Conservation (phyloP, 2,888 invertebrate species). For the Agriotes lineatus region DNA sequence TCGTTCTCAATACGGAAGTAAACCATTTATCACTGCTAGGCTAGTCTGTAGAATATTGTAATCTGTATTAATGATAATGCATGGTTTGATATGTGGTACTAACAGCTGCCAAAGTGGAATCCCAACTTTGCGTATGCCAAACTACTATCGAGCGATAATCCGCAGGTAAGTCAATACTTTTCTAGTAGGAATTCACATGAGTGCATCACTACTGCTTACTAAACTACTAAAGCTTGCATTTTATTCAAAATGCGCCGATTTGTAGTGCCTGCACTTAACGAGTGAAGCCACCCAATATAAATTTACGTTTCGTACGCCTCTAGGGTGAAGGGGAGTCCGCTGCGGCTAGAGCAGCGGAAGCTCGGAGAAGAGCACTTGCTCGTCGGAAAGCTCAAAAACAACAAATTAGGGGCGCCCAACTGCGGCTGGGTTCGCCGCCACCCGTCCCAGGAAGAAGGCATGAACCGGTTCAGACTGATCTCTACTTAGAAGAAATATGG, state of each 20-base stretch:
- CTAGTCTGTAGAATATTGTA: too few relatives aligned
- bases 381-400: slow-evolving; percentile 77
- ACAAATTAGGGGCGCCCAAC: slow-evolving; percentile 65
- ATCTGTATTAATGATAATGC: slow-evolving; percentile 4
- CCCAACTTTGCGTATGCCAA: slow-evolving; percentile 71
- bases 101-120: slow-evolving; percentile 68
- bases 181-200: not conserved
- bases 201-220: not conserved
- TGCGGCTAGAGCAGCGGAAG: slow-evolving; percentile 72
- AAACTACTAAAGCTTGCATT: not conserved
- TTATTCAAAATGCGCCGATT: slow-evolving; percentile 40
- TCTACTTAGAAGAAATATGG: slow-evolving; percentile 87
- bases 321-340: slow-evolving; percentile 69
- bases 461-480: slow-evolving; percentile 90
- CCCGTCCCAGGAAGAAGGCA: slow-evolving; percentile 87
- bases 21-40: too few relatives aligned
- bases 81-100: slow-evolving; percentile 31
- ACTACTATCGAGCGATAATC: slow-evolving; percentile 63
- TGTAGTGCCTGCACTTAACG: slow-evolving; percentile 32
- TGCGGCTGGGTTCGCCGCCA: slow-evolving; percentile 78
- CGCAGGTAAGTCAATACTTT: slow-evolving; percentile 46
- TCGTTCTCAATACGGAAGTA: too few relatives aligned
- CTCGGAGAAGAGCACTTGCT: slow-evolving; percentile 80
- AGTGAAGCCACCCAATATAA: too few relatives aligned
- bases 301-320: too few relatives aligned